phyloP scores from a whole-genome alignment of 2,113 vertebrate genomes.

The Silurus meridionalis region DNA sequence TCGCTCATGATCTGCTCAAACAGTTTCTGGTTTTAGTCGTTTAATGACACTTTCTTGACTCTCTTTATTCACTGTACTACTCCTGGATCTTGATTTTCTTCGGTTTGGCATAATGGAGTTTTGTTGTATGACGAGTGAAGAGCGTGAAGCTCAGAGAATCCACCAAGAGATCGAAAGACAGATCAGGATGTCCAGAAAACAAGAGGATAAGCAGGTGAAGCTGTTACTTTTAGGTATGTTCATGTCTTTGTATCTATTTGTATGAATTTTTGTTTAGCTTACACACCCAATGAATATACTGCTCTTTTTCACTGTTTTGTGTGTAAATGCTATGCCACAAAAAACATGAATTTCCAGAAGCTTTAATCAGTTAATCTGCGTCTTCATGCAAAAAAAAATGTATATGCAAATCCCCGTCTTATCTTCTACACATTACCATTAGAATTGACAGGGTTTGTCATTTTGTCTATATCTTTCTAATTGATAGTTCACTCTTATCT shows the following conservation, averaged over 20 bases:
- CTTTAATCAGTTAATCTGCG: neutral
- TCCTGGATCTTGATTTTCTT: neutral
- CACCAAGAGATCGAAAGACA: constrained; percentile 80
- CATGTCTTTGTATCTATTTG: constrained; percentile 41
- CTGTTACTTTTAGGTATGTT: constrained; percentile 83
- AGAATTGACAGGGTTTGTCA: neutral
- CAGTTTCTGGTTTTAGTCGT: neutral
- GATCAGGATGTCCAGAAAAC: constrained; percentile 72
- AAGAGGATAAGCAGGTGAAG: constrained; percentile 73
- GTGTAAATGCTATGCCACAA: neutral
- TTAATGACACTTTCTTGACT: too few species aligned
- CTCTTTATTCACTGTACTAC: neutral
- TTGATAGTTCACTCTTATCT: neutral
- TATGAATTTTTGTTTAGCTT: neutral
- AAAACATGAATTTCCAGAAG: neutral
- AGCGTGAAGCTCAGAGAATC: constrained; percentile 72
- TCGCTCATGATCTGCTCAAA: neutral
- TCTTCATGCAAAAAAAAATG: neutral
- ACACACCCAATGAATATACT: neutral
- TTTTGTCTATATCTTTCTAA: neutral
- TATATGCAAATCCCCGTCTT: constrained; percentile 25
- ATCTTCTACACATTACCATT: neutral
- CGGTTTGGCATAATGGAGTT: constrained; percentile 64
- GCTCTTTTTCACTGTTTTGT: neutral
- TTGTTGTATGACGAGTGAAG: constrained; percentile 76